Evolutionary conservation across 2,113 vertebrate genomes (phyloP).

Genomic region (Alethe diademata): DNA sequence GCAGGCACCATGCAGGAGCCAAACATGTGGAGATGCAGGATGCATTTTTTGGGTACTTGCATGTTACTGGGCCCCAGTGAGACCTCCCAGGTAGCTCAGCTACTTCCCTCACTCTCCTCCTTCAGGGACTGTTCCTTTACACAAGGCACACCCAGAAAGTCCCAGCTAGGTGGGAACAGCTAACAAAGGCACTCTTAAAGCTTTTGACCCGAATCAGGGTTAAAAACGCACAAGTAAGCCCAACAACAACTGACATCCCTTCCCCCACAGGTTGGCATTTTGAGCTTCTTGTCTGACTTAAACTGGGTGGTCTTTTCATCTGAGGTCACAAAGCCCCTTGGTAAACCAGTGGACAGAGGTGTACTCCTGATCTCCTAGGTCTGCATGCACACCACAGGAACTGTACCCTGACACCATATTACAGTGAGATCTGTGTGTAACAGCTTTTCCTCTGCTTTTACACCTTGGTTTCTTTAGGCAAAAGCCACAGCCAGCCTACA

Average conservation of each 20-base stretch:
- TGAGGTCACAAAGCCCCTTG: neutral
- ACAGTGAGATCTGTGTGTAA: neutral
- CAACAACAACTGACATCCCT: neutral
- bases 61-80: neutral
- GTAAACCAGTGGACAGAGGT: neutral
- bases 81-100: neutral
- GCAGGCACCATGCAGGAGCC: neutral
- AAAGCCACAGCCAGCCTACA: neutral
- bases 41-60: neutral
- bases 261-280: neutral
- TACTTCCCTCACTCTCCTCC: neutral
- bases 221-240: neutral
- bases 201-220: neutral
- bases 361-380: neutral
- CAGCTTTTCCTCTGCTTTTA: neutral
- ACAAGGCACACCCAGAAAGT: neutral
- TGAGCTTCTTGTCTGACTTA: neutral
- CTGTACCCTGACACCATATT: neutral
- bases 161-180: neutral
- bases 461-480: neutral
- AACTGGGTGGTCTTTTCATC: neutral
- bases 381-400: fast-evolving
- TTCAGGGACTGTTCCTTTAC: neutral
- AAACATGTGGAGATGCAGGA: neutral
- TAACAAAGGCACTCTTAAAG: neutral